Conservation (phyloP, 2,797 vertebrate genomes). For the Spondyliosoma cantharus region DNA sequence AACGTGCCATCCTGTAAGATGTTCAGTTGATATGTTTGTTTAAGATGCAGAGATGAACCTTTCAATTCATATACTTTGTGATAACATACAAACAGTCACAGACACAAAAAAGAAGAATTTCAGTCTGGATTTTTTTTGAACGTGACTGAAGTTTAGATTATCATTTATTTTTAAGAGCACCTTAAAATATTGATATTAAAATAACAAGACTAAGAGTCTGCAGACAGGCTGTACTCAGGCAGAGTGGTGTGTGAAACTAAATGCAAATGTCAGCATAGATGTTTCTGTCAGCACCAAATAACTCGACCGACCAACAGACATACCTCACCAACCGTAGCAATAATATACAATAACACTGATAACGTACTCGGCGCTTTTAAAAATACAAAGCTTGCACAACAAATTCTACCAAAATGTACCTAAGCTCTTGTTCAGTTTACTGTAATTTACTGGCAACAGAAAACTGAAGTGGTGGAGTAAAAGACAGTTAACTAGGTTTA, state of each 20-base stretch:
- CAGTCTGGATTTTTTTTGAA: neutral
- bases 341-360: neutral
- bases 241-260: neutral
- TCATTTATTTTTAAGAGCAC: neutral
- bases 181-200: neutral
- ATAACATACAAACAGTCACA: too few species aligned
- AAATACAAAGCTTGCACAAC: neutral
- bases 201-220: too few species aligned
- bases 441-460: neutral
- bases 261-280: neutral
- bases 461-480: neutral
- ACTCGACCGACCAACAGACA: neutral
- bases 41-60: too few species aligned
- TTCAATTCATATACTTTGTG: too few species aligned
- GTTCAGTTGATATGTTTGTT: too few species aligned
- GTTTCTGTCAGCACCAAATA: neutral
- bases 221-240: neutral
- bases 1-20: neutral
- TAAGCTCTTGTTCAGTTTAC: too few species aligned
- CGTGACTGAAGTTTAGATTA: neutral
- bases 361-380: neutral
- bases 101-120: too few species aligned
- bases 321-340: too few species aligned
- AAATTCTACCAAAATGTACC: neutral
- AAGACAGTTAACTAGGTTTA: neutral